Percentiles rank a stretch among this genome's conserved stretches.
Evolutionary conservation across 2,113 vertebrate species (phyloP).

Genomic region (Nansenia antarctica): DNA sequence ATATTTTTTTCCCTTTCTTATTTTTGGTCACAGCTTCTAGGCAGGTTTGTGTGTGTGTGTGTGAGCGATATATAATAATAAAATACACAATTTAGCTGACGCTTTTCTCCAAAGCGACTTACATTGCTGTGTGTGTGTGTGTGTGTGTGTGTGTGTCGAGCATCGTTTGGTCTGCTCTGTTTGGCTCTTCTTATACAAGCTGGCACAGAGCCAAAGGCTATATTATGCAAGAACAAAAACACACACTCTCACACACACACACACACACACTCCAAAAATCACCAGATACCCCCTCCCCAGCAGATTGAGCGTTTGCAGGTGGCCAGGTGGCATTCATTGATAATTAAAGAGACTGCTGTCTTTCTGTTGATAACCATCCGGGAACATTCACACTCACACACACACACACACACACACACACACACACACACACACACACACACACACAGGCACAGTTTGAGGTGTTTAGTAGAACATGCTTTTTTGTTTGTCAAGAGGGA

Average conservation of each 20-base stretch:
- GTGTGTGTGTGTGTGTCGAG: too few species aligned
- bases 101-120: too few species aligned
- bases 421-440: neutral
- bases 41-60: too few species aligned
- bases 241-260: neutral
- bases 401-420: neutral
- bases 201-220: neutral
- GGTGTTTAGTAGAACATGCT: neutral
- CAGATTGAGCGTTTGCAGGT: neutral
- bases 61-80: too few species aligned
- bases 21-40: neutral
- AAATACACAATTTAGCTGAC: too few species aligned
- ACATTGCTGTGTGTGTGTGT: too few species aligned
- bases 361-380: neutral
- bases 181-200: conserved; percentile 4
- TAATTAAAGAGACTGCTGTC: neutral
- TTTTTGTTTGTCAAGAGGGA: neutral
- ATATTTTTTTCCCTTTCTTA: neutral
- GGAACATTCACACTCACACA: neutral
- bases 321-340: neutral
- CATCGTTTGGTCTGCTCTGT: neutral
- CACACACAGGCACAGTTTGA: neutral
- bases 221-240: neutral
- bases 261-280: neutral
- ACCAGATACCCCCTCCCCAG: neutral